Conservation (phyloP, 2,888 invertebrate species). For the Mythimna pallens region DNA sequence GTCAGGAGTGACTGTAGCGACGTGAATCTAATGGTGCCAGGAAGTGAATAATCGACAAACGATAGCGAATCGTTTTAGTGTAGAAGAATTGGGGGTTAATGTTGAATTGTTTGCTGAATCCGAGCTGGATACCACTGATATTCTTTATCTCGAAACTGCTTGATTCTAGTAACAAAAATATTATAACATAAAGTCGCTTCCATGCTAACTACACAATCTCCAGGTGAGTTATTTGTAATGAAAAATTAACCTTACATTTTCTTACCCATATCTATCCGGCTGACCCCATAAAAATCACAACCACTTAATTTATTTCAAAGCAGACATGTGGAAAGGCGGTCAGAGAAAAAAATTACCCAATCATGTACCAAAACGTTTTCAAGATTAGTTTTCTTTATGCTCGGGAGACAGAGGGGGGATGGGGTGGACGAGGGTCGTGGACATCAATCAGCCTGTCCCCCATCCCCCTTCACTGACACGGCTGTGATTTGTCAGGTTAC, state of each 20-base stretch:
- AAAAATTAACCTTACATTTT: slow-evolving; percentile 19
- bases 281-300: slow-evolving; percentile 50
- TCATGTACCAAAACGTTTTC: slow-evolving; percentile 66
- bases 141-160: neutral
- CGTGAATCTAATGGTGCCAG: slow-evolving; percentile 48
- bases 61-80: slow-evolving; percentile 14
- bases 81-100: slow-evolving; percentile 23
- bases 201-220: neutral
- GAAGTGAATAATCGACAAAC: slow-evolving; percentile 53
- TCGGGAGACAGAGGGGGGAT: slow-evolving; percentile 61
- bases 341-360: slow-evolving; percentile 66
- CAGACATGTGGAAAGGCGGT: slow-evolving; percentile 60
- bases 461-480: slow-evolving; percentile 66
- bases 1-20: slow-evolving; percentile 51
- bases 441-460: slow-evolving; percentile 75
- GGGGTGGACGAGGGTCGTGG: slow-evolving; percentile 72
- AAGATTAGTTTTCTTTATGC: slow-evolving; percentile 70
- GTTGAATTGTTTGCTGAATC: slow-evolving; percentile 10
- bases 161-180: neutral
- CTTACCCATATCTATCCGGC: slow-evolving; percentile 16
- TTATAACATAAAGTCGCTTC: neutral
- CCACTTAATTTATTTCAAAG: slow-evolving; percentile 54
- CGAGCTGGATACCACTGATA: neutral
- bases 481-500: slow-evolving; percentile 78
- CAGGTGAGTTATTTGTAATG: neutral